Percentiles rank a stretch among this genome's conserved stretches.
These are phyloP conservation scores for cattle (Bos taurus) DNA, from an alignment of 2,113 vertebrate genomes.

Conservation along the genomic window DNA sequence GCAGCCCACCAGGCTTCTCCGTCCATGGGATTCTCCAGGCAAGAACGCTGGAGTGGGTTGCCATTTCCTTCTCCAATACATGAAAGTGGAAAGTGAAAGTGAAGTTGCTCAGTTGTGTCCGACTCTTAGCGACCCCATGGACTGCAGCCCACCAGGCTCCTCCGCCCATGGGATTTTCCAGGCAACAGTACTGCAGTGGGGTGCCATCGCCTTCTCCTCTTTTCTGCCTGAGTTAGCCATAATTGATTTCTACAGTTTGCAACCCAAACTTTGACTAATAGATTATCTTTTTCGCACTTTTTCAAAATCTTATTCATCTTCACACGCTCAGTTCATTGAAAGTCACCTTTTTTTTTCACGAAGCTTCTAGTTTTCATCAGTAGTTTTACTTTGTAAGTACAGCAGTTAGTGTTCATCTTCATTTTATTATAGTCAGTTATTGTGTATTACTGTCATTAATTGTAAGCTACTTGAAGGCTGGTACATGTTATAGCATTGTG, in stretches of 20 bases:
- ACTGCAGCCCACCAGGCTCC: no score
- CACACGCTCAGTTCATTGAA: not conserved
- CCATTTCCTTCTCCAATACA: no score
- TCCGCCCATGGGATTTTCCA: no score
- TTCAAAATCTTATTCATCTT: not conserved
- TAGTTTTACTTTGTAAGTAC: not conserved
- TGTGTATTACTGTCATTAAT: not conserved
- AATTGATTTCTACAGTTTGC: not conserved
- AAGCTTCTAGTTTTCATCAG: not conserved
- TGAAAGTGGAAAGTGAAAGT: no score
- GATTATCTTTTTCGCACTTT: not conserved
- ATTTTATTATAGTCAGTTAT: not conserved
- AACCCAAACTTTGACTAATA: not conserved
- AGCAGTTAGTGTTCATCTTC: not conserved
- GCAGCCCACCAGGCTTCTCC: no score
- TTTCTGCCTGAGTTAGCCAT: not conserved
- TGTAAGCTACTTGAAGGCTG: not conserved
- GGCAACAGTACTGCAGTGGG: no score
- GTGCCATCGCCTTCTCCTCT: not conserved
- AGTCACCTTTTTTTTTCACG: not conserved
- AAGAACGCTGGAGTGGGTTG: no score
- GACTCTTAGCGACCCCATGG: no score
- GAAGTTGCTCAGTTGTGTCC: no score
- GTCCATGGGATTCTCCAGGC: no score
- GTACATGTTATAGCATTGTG: not conserved